Evolutionary conservation across 2,113 vertebrate species (phyloP), one percentile per base, ranked within the genome.

Genomic region (Athene cunicularia): DNA sequence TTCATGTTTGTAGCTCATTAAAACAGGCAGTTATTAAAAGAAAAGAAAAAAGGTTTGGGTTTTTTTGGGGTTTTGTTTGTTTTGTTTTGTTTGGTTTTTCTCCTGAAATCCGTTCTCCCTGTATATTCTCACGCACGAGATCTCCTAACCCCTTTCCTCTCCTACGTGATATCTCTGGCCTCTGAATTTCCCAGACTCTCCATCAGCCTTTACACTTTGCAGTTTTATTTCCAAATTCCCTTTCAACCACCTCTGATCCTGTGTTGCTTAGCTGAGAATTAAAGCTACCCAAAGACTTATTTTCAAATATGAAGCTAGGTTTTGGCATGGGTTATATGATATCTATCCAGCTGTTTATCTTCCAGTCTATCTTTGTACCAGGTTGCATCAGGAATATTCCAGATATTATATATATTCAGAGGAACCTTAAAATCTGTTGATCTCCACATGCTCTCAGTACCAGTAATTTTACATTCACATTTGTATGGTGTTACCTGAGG

Each of bases 121-220:
- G 7, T 55, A 12, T 27, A 72, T 41, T 14, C 13, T 11, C 17
- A 63, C 11, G 6, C 22, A 64, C 6, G 15, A 71, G 3, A n/a
- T 76, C 21, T 86, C 32, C 8, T 88, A 82, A 72, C 5, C 13
- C 21, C 23, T 80, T 88, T 86, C 53, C 11, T 83, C 39, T 82
- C 2, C 11, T 60, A 14, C 18, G 9, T 0, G 0, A 9, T 30
- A 64, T 11, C 12, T 80, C 15, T 60, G 22, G 39, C 12, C 19
- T 66, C 8, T 60, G 83, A 88, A 50, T 85, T 75, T 88, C 50
- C 30, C 33, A 66, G 24, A 14, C 2, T 83, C 4, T 75, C 62
- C 35, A 80, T 28, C 33, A 64, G 47, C 16, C 8, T 64, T 43
- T 83, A 43, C 1, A 1, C 5, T 24, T 76, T n/a, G 5, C 12